Evolutionary conservation across 2,797 vertebrate species (phyloP), one percentile per base, ranked within the genome.

Genomic region (Eleutherodactylus coqui): DNA sequence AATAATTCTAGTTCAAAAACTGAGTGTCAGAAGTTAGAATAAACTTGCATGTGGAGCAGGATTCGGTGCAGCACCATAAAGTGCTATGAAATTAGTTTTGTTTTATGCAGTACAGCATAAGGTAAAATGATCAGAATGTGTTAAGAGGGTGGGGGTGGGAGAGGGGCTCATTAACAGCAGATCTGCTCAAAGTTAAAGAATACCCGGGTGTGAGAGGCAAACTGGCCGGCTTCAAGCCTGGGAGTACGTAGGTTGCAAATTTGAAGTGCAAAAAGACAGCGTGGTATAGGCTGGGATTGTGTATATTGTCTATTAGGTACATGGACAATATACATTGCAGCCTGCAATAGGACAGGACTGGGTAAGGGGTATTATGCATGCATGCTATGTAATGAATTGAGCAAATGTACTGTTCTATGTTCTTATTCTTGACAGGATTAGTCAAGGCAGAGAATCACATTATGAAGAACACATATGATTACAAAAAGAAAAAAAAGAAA

Each of bases 71-170:
- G 69, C 38, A 13, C 2, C 38, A 45, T 1, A 32, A 32, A 7
- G 69, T 72, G 45, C 67, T 55, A 8, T 36, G 79, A 19, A 67
- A 70, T 7, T 78, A 51, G 62, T 79, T 79, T 43, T 78, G 43
- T 79, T 85, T 72, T 85, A 51, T 80, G 36, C 73, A 58, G 34
- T 64, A 47, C 64, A 79, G 27, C 53, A 75, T 38, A 58, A 55
- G 78, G 84, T 27, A 75, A 80, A 80, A 85, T 79, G 67, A 84
- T 79, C 76, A 79, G 64, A 43, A 58, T 79, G 84, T 79, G 58
- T 51, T 36, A 72, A 14, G 10, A 32, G 16, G 21, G 79, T 58
- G 3, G 24, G 27, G 64, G 34, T 36, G 55, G 32, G 11, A 34
- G 58, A 83, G 11, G 34, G 64, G 4, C 34, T 70, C 81, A 13